Percentiles rank a stretch among this genome's conserved stretches.
Conservation (phyloP, 2,888 invertebrate species). For the Cyclophora punctaria region DNA sequence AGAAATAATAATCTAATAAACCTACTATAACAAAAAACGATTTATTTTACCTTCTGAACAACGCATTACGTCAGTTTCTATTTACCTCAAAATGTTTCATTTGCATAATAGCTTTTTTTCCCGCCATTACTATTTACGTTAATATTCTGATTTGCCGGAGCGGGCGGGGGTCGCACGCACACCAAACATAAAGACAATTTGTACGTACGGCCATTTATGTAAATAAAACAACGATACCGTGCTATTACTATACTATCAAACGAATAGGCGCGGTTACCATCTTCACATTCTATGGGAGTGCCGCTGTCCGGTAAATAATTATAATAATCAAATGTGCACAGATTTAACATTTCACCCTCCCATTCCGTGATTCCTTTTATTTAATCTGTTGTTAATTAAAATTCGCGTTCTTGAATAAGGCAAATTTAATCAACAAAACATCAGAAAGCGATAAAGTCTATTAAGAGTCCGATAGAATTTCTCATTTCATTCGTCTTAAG, state of each 20-base stretch:
- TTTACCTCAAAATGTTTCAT: conserved; percentile 73
- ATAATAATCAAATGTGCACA: conserved; percentile 33
- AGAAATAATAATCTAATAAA: conserved; percentile 50
- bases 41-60: conserved; percentile 63
- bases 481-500: conserved; percentile 74
- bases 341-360: conserved; percentile 16
- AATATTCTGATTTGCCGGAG: conserved; percentile 69
- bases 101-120: conserved; percentile 75
- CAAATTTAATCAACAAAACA: conserved; percentile 67
- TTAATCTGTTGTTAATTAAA: conserved; percentile 30
- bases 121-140: conserved; percentile 70
- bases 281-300: conserved; percentile 60
- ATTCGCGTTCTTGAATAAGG: conserved; percentile 33
- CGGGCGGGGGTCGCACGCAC: conserved; percentile 66
- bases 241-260: conserved; percentile 57
- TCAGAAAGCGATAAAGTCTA: conserved; percentile 68
- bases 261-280: conserved; percentile 53
- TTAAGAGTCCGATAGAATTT: conserved; percentile 70
- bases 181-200: conserved; percentile 72
- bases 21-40: conserved; percentile 47
- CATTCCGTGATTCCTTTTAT: conserved; percentile 8
- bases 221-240: conserved; percentile 68
- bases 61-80: conserved; percentile 67
- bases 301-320: conserved; percentile 40
- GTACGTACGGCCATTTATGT: conserved; percentile 70